Evolutionary conservation across 2,888 invertebrate species (phyloP).

Genomic region (Trilocha varians): DNA sequence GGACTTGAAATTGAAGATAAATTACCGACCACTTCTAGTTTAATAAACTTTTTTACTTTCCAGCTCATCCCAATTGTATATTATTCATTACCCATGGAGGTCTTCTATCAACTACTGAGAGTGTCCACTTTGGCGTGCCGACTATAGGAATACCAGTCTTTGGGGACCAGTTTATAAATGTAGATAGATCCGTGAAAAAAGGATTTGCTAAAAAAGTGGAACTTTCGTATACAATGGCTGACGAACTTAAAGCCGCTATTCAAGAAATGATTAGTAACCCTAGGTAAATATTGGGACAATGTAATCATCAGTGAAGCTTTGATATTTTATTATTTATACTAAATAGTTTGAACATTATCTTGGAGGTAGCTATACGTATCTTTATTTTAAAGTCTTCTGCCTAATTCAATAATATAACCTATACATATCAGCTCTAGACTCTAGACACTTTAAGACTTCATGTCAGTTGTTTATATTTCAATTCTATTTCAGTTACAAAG

Average conservation of each 20-base stretch:
- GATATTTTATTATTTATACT: too few relatives aligned
- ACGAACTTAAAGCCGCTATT: slow-evolving; percentile 19
- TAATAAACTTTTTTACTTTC: neutral
- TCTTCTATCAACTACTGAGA: slow-evolving; percentile 16
- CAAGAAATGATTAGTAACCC: slow-evolving; percentile 16
- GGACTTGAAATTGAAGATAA: too few relatives aligned
- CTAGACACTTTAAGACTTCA: too few relatives aligned
- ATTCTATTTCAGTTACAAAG: slow-evolving; percentile 20
- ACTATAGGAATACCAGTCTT: slow-evolving; percentile 28
- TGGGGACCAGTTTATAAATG: slow-evolving; percentile 26
- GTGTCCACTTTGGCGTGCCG: slow-evolving; percentile 19
- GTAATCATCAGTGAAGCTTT: too few relatives aligned
- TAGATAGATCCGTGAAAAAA: slow-evolving; percentile 17
- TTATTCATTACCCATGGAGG: slow-evolving; percentile 20
- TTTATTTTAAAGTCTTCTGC: too few relatives aligned
- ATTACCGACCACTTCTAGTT: too few relatives aligned
- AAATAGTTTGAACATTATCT: too few relatives aligned
- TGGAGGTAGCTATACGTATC: too few relatives aligned
- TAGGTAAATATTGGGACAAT: slow-evolving; percentile 5
- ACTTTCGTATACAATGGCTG: slow-evolving; percentile 14
- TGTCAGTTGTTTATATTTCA: neutral
- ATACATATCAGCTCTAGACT: too few relatives aligned
- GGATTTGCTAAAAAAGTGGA: slow-evolving; percentile 23
- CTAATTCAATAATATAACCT: too few relatives aligned
- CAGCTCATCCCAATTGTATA: slow-evolving; percentile 17